Percentiles rank a stretch among this genome's conserved stretches.
Evolutionary conservation across 1,140 invertebrate genomes (phyloP).

Genomic region (Saccostrea glomerata): DNA sequence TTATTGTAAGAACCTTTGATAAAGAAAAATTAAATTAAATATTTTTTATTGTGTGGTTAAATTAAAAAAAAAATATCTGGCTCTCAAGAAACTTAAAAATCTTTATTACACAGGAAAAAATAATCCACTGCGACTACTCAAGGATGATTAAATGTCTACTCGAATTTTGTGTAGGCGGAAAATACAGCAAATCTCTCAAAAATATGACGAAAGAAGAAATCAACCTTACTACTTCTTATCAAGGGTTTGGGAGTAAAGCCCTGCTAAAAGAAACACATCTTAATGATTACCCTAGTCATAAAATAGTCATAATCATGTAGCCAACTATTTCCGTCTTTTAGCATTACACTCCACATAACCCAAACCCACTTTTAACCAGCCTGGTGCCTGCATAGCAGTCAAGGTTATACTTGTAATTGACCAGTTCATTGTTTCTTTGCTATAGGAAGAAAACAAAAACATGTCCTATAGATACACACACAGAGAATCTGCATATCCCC

Average conservation of each 20-base stretch:
- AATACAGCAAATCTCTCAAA: not conserved
- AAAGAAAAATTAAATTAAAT: no score
- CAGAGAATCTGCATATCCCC: not conserved
- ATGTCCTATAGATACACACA: not conserved
- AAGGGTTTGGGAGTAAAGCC: not conserved
- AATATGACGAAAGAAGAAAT: not conserved
- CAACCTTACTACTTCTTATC: not conserved
- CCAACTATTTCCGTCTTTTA: not conserved
- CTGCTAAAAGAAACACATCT: slow-evolving; percentile 28
- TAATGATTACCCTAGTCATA: not conserved
- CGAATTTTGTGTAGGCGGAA: not conserved
- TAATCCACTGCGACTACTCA: not conserved
- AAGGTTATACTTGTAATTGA: slow-evolving; percentile 14
- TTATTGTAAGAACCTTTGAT: no score
- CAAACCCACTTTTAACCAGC: not conserved
- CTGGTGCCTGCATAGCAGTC: not conserved
- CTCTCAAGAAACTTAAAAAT: not conserved
- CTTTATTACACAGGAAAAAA: not conserved
- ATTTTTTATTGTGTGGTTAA: no score
- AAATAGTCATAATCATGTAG: not conserved
- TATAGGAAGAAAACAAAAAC: not conserved
- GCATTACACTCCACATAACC: not conserved
- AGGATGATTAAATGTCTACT: not conserved
- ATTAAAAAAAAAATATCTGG: not conserved
- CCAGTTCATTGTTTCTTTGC: not conserved